Conservation (phyloP, 2,797 vertebrate species). For the Gephyroberyx darwinii region DNA sequence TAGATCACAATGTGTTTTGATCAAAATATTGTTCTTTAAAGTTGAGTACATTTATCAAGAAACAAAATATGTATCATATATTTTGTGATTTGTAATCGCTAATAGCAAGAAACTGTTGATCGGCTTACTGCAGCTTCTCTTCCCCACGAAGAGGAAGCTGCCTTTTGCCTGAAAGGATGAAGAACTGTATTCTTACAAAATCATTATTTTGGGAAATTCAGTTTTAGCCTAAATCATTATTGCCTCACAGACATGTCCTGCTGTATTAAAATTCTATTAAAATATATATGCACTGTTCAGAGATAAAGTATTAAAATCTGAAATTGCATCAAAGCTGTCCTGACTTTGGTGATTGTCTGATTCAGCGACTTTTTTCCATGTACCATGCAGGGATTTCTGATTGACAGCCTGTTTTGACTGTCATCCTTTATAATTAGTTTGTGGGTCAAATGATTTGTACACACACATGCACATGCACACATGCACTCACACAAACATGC, state of each 20-base stretch:
- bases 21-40: background rate
- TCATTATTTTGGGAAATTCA: background rate
- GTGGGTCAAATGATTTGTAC: background rate
- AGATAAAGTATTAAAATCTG: slow-evolving; percentile 5
- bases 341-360: background rate
- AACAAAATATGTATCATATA: slow-evolving; percentile 5
- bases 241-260: slow-evolving; percentile 6
- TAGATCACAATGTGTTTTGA: background rate
- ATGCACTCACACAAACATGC: too few relatives aligned
- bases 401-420: slow-evolving; percentile 1
- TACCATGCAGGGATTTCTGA: background rate
- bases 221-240: background rate
- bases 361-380: too few relatives aligned
- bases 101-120: background rate
- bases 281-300: background rate
- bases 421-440: background rate
- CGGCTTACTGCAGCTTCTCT: background rate
- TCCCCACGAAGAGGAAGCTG: background rate
- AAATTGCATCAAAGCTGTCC: slow-evolving; percentile 8
- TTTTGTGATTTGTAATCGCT: slow-evolving; percentile 9
- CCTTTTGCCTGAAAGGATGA: background rate
- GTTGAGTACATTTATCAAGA: background rate
- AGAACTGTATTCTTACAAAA: slow-evolving; percentile 1
- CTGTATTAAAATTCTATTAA: slow-evolving; percentile 9
- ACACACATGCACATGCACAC: background rate